phyloP scores from a whole-genome alignment of 2,888 invertebrate species.

The Thereva unica region DNA sequence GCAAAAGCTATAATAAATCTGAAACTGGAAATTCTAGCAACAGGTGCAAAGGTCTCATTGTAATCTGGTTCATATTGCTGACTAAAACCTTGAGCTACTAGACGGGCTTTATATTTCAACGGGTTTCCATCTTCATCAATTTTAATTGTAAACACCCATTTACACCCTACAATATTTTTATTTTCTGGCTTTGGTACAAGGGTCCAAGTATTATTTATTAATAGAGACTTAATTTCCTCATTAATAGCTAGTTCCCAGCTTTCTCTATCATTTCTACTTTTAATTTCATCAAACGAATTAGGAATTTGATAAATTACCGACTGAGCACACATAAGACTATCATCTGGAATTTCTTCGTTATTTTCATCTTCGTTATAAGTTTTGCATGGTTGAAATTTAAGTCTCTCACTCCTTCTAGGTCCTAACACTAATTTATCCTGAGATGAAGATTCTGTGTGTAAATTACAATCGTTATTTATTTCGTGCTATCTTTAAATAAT shows the following conservation, averaged over 20 bases:
- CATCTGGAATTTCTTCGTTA: slow-evolving; percentile 2
- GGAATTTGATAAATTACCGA: slow-evolving; percentile 37
- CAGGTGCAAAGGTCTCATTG: slow-evolving; percentile 41
- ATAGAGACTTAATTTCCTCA: slow-evolving; percentile 44
- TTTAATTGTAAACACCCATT: slow-evolving; percentile 44
- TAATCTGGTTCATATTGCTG: slow-evolving; percentile 39
- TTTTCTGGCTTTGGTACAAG: slow-evolving; percentile 39
- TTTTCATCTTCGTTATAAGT: slow-evolving; percentile 28
- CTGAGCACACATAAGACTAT: slow-evolving; percentile 33
- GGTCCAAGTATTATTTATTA: slow-evolving; percentile 43
- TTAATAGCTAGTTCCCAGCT: slow-evolving; percentile 44
- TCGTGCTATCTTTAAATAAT: neutral
- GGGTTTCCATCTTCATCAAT: slow-evolving; percentile 37
- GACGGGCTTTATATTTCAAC: slow-evolving; percentile 39
- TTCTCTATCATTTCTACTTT: slow-evolving; percentile 39
- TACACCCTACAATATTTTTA: slow-evolving; percentile 43
- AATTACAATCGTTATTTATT: neutral
- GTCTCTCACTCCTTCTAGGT: slow-evolving; percentile 30
- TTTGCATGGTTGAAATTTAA: slow-evolving; percentile 12
- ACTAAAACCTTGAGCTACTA: slow-evolving; percentile 39
- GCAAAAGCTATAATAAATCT: slow-evolving; percentile 40
- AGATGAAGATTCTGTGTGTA: neutral
- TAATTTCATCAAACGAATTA: slow-evolving; percentile 40
- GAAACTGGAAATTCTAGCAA: slow-evolving; percentile 40
- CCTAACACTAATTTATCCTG: neutral